Evolutionary conservation across 2,888 invertebrate species (phyloP).

Genomic region (Taphrorychus bicolor): DNA sequence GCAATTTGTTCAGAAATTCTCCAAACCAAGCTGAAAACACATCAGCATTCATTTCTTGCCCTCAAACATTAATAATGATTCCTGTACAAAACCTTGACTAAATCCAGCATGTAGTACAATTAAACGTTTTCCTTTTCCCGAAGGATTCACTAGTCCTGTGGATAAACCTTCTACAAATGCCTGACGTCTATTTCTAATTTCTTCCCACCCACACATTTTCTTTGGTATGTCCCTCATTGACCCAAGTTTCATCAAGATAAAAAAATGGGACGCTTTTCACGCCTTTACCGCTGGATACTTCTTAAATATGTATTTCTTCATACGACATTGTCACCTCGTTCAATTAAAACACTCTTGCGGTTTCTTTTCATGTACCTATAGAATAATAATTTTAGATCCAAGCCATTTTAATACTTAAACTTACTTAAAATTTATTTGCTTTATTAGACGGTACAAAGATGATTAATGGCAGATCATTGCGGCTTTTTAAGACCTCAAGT

Average conservation of each 20-base stretch:
- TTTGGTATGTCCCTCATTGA: slow-evolving; percentile 5
- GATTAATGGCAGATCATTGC: too few relatives aligned
- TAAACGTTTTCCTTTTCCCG: slow-evolving; percentile 15
- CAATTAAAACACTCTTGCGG: too few relatives aligned
- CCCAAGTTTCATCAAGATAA: slow-evolving; percentile 6
- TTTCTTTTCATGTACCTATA: too few relatives aligned
- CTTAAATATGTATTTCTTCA: too few relatives aligned
- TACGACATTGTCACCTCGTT: too few relatives aligned
- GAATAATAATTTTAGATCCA: too few relatives aligned
- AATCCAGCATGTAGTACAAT: slow-evolving; percentile 10
- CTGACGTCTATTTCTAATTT: neutral
- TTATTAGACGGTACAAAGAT: too few relatives aligned
- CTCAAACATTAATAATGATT: slow-evolving; percentile 10
- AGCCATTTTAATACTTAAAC: too few relatives aligned
- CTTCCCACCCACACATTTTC: neutral
- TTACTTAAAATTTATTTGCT: too few relatives aligned
- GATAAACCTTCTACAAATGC: slow-evolving; percentile 6
- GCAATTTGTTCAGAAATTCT: slow-evolving; percentile 10
- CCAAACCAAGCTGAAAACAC: slow-evolving; percentile 17
- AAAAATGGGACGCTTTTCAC: too few relatives aligned
- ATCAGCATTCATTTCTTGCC: slow-evolving; percentile 13
- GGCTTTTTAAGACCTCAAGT: too few relatives aligned
- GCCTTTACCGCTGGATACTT: too few relatives aligned
- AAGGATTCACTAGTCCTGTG: slow-evolving; percentile 2
- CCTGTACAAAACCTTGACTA: slow-evolving; percentile 8